Conservation (phyloP, 2,888 invertebrate species). For the Ochlodes sylvanus region DNA sequence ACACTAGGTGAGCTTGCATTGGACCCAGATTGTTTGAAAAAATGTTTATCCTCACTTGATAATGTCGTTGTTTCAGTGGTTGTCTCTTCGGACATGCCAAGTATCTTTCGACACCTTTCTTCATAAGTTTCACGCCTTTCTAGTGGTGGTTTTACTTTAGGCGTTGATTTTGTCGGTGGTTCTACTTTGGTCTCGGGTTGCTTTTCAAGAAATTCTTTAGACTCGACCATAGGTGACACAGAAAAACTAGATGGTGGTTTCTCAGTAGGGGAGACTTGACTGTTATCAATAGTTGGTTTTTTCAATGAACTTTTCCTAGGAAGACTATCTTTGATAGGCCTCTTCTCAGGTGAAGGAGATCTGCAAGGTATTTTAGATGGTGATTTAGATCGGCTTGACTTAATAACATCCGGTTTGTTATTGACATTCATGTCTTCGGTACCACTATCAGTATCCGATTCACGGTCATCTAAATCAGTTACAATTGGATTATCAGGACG, state of each 20-base stretch:
- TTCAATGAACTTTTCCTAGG: constrained; percentile 80
- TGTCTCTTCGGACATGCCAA: constrained; percentile 85
- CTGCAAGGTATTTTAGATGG: constrained; percentile 74
- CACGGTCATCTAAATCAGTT: constrained; percentile 70
- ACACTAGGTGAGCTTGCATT: constrained; percentile 59
- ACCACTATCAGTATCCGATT: constrained; percentile 51
- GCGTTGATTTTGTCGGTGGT: constrained; percentile 51
- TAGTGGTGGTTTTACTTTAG: constrained; percentile 83
- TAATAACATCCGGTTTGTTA: constrained; percentile 44
- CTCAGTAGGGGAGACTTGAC: constrained; percentile 63
- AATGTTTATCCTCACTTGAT: constrained; percentile 49
- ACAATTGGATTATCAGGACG: constrained; percentile 58
- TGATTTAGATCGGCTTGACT: constrained; percentile 61
- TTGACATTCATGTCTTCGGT: constrained; percentile 47
- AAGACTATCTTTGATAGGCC: constrained; percentile 61
- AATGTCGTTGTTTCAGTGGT: constrained; percentile 52
- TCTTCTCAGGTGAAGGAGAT: constrained; percentile 73
- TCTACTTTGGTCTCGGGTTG: constrained; percentile 63
- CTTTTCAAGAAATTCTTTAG: constrained; percentile 53
- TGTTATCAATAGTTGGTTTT: constrained; percentile 63
- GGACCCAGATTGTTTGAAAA: constrained; percentile 50
- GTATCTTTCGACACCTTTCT: constrained; percentile 88
- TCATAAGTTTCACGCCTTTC: constrained; percentile 90
- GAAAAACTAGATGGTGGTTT: constrained; percentile 73
- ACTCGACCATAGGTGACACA: constrained; percentile 67